A percentile compares a stretch with the other conserved stretches of the same genome.
Conservation (phyloP, 2,797 vertebrate species). For the Clangula hyemalis region DNA sequence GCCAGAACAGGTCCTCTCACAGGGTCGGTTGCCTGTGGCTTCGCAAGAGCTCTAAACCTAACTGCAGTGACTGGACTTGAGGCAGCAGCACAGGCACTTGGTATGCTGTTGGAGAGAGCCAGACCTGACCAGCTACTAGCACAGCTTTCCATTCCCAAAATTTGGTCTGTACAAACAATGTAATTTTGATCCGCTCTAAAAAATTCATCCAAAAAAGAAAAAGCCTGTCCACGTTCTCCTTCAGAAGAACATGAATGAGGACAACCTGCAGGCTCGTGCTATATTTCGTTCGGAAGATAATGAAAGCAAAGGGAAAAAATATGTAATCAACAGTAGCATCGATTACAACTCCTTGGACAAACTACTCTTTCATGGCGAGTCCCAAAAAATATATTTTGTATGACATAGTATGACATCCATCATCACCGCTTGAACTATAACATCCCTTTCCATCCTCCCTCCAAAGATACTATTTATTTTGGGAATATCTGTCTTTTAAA, state of each 20-base stretch:
- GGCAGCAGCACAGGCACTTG: neutral
- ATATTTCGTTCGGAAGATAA: neutral
- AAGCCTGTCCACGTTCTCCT: accelerated
- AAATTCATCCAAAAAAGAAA: too few relatives aligned
- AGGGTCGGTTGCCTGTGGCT: neutral
- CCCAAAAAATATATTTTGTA: too few relatives aligned
- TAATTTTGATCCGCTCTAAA: neutral
- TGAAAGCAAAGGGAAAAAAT: neutral
- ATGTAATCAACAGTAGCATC: neutral
- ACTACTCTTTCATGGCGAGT: neutral
- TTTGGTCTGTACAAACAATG: neutral
- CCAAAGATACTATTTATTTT: neutral
- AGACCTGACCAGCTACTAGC: neutral
- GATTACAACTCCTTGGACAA: neutral
- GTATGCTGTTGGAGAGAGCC: accelerated
- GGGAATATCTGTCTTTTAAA: neutral
- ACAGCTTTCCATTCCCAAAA: neutral
- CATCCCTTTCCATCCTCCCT: neutral
- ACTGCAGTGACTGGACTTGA: neutral
- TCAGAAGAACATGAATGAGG: neutral
- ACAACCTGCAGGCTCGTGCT: neutral
- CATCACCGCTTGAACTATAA: neutral
- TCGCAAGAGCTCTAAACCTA: neutral
- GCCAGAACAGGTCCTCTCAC: accelerated
- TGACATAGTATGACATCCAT: neutral